Conservation (phyloP, 2,888 invertebrate genomes). For the Sipha maydis region DNA sequence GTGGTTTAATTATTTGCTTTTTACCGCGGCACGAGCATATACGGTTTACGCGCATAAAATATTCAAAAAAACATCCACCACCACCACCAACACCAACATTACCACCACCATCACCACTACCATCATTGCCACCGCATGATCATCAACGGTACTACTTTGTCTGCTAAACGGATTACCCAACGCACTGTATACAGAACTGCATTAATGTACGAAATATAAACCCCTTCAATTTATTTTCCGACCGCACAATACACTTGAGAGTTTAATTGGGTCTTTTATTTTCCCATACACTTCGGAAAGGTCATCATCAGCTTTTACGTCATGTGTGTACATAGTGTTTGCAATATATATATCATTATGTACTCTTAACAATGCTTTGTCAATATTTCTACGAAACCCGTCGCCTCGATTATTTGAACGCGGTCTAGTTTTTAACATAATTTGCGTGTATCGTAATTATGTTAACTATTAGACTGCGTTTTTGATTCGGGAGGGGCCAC, state of each 20-base stretch:
- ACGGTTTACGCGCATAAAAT: neutral
- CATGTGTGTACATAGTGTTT: neutral
- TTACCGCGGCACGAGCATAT: neutral
- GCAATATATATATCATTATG: no score
- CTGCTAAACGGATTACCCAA: neutral
- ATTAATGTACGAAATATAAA: neutral
- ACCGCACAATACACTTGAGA: neutral
- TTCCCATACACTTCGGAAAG: neutral
- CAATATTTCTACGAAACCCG: neutral
- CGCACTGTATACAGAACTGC: neutral
- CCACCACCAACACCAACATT: neutral
- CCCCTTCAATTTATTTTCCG: neutral
- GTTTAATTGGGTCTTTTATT: neutral
- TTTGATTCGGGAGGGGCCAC: no score
- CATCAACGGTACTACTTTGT: neutral
- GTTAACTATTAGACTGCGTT: no score
- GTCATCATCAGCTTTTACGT: neutral
- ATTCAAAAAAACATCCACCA: conserved; percentile 1
- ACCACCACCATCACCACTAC: neutral
- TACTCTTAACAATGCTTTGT: neutral
- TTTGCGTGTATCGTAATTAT: no score
- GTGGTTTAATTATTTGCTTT: conserved; percentile 12
- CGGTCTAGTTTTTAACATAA: neutral
- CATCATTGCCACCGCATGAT: neutral
- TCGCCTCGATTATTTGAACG: neutral